A percentile compares a stretch with the other conserved stretches of the same genome.
These are phyloP conservation scores for Argyrosomus japonicus DNA, from an alignment of 2,113 vertebrate genomes.

Conservation along the genomic window DNA sequence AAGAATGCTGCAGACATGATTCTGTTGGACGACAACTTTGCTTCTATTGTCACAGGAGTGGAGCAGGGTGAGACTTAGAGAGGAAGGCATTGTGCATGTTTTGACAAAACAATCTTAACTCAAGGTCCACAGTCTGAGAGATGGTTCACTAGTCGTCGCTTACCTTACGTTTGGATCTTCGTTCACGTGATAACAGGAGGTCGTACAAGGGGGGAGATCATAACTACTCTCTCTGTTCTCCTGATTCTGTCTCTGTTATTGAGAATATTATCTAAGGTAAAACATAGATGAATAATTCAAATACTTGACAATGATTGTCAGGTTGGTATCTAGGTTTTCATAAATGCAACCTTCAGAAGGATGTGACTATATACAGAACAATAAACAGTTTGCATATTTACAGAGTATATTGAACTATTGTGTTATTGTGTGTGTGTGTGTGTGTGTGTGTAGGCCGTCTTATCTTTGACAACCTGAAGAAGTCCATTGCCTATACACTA, in stretches of 20 bases:
- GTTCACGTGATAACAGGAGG: neutral
- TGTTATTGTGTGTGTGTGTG: constrained; percentile 12
- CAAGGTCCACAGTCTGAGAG: neutral
- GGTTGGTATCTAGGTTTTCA: no score
- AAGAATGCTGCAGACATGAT: constrained; percentile 92
- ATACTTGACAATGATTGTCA: no score
- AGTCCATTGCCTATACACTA: constrained; percentile 90
- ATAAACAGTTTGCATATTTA: no score
- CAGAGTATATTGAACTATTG: neutral
- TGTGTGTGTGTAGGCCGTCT: constrained; percentile 81
- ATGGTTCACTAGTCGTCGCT: neutral
- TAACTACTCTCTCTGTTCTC: neutral
- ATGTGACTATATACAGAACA: no score
- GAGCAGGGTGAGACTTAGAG: constrained; percentile 84
- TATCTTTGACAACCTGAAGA: constrained; percentile 93
- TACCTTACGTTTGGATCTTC: no score
- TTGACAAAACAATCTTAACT: neutral
- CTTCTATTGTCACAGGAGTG: constrained; percentile 90
- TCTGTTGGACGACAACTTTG: constrained; percentile 89
- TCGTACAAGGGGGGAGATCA: neutral
- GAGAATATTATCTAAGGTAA: no score
- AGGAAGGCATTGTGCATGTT: neutral
- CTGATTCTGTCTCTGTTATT: neutral
- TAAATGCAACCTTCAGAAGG: no score
- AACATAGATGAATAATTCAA: no score